phyloP scores from a whole-genome alignment of 2,797 vertebrate species.

The Hippoglossus hippoglossus region DNA sequence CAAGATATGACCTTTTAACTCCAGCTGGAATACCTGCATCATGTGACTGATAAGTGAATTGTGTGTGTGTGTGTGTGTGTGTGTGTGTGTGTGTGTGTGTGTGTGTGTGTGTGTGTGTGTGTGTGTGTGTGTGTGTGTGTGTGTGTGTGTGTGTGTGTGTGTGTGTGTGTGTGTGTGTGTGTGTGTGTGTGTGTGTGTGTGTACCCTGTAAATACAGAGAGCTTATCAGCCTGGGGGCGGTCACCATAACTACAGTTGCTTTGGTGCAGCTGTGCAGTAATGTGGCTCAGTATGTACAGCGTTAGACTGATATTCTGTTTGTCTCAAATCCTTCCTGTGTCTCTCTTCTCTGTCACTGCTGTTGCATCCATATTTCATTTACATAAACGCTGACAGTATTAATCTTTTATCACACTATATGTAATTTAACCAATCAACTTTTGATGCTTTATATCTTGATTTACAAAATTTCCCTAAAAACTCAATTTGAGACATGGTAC shows the following conservation, averaged over 20 bases:
- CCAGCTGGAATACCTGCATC: conserved; percentile 23
- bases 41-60: conserved; percentile 21
- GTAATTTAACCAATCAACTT: background rate
- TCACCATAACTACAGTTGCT: conserved; percentile 64
- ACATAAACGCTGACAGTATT: background rate
- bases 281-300: conserved; percentile 20
- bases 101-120: too few relatives aligned
- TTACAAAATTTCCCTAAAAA: too few relatives aligned
- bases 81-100: too few relatives aligned
- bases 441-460: too few relatives aligned
- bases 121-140: too few relatives aligned
- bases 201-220: conserved; percentile 18
- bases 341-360: background rate
- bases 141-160: too few relatives aligned
- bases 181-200: conserved; percentile 5
- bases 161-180: conserved; percentile 15
- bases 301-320: background rate
- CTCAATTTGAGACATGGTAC: too few relatives aligned
- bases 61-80: too few relatives aligned
- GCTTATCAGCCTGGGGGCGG: conserved; percentile 37
- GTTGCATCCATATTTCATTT: background rate
- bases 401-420: background rate
- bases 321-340: background rate
- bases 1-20: conserved; percentile 10
- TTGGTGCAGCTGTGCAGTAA: conserved; percentile 37